These are phyloP conservation scores for Argopecten irradians DNA, from an alignment of 1,140 invertebrate species.

Conservation along the genomic window DNA sequence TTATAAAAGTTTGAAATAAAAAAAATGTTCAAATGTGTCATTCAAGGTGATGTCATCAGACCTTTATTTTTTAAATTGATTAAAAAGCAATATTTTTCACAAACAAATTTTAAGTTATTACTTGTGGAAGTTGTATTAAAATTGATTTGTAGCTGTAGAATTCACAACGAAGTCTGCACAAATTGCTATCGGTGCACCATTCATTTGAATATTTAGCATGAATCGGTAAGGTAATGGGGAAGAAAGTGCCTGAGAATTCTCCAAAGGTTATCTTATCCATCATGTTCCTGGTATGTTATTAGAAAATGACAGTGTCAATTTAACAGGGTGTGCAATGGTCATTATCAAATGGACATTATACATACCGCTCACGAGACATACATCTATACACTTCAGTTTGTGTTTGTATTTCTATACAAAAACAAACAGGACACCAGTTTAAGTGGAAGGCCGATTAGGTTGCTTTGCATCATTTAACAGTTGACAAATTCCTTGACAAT, in stretches of 20 bases:
- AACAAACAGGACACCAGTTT: neutral
- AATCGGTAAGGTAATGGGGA: neutral
- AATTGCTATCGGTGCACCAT: neutral
- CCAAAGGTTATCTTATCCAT: neutral
- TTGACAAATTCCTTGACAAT: too few relatives aligned
- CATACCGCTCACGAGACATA: neutral
- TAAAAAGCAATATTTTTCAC: too few relatives aligned
- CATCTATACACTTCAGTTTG: neutral
- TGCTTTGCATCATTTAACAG: neutral
- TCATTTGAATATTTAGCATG: neutral
- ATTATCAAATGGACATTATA: neutral
- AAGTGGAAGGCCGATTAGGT: neutral
- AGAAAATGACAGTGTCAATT: neutral
- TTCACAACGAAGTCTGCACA: neutral
- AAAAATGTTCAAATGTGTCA: too few relatives aligned
- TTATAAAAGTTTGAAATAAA: too few relatives aligned
- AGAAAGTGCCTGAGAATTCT: conserved; percentile 1
- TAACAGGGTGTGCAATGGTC: neutral
- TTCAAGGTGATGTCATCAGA: too few relatives aligned
- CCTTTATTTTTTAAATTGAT: too few relatives aligned
- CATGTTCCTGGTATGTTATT: neutral
- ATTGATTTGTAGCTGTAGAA: neutral
- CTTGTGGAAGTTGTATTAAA: too few relatives aligned
- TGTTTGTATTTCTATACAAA: neutral
- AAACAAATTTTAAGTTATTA: too few relatives aligned